Evolutionary conservation across 1,140 invertebrate genomes (phyloP).

Genomic region (Diachasma alloeum): DNA sequence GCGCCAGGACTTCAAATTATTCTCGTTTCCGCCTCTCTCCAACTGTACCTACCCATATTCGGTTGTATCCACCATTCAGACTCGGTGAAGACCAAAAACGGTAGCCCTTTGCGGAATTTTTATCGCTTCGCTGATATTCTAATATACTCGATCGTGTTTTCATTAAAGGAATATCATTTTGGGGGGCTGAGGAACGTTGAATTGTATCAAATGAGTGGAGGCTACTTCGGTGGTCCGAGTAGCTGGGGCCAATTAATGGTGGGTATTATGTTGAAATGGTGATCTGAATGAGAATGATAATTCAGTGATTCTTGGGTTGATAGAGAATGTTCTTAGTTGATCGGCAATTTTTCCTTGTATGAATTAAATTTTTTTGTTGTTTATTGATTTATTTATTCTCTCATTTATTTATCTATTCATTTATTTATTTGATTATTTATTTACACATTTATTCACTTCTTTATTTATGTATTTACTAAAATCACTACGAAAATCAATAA

Average conservation of each 20-base stretch:
- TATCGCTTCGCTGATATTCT: slow-evolving; percentile 18
- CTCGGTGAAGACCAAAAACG: background rate
- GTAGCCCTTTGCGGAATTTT: slow-evolving; percentile 4
- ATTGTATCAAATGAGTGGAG: background rate
- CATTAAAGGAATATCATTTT: slow-evolving; percentile 47
- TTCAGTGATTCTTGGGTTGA: background rate
- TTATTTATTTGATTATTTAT: too few relatives aligned
- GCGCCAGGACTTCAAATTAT: background rate
- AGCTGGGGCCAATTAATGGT: background rate
- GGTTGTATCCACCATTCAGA: background rate
- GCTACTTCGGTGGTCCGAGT: background rate
- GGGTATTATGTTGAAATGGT: background rate
- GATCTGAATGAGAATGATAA: background rate
- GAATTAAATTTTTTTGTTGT: too few relatives aligned
- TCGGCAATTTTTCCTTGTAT: background rate
- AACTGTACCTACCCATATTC: background rate
- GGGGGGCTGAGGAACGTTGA: slow-evolving; percentile 27
- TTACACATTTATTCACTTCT: too few relatives aligned
- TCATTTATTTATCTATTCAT: too few relatives aligned
- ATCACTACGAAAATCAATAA: too few relatives aligned
- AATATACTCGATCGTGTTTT: slow-evolving; percentile 43
- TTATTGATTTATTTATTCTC: too few relatives aligned
- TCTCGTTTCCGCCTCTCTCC: background rate
- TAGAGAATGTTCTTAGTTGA: background rate
- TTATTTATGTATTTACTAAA: too few relatives aligned